Evolutionary conservation across 2,797 vertebrate genomes (phyloP), one percentile per base, ranked within the genome.

Genomic region (Galago senegalensis): DNA sequence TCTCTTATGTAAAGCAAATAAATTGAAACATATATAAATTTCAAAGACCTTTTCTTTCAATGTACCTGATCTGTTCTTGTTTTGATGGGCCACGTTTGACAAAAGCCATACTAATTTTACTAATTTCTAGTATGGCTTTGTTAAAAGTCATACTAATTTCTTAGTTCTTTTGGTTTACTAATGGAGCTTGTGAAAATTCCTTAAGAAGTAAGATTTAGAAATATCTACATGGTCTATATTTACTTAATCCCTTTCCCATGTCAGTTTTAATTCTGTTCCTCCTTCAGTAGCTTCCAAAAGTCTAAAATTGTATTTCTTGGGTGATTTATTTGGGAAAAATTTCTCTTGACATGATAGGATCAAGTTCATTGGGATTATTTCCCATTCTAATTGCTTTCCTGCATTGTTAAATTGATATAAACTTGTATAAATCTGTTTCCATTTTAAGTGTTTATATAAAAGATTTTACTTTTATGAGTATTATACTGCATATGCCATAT

Each of bases 151-250:
- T 27, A 25, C 25, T 84, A 67, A 70, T 79, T 12, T 56, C 13
- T 79, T 37, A 37, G 27, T 53, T 81, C 20, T 87, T 93, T 92
- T 82, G n/a, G 46, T 34, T 87, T 69, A 85, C 37, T 79, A 65
- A 43, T 13, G 18, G 60, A 65, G 12, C 9, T 87, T 73, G 17
- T 27, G n/a, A 91, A 84, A 92, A 17, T 91, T 85, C 23, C 56
- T 73, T 53, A 86, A 67, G 79, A 90, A 92, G 31, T 46, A 87
- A 77, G 60, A 84, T 85, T 86, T 91, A 89, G 83, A 89, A 86
- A 89, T 79, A 61, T 5, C 60, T 89, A 34, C 12, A 9, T 56
- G 49, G 31, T 34, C 46, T 12, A 4, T 46, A 72, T 67, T 76
- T 65, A 69, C 46, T 31, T 63, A 27, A 73, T 49, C 9, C 6